These are phyloP conservation scores for Pseudolaguvia tuberculata DNA, from an alignment of 2,113 vertebrate species.

Conservation along the genomic window DNA sequence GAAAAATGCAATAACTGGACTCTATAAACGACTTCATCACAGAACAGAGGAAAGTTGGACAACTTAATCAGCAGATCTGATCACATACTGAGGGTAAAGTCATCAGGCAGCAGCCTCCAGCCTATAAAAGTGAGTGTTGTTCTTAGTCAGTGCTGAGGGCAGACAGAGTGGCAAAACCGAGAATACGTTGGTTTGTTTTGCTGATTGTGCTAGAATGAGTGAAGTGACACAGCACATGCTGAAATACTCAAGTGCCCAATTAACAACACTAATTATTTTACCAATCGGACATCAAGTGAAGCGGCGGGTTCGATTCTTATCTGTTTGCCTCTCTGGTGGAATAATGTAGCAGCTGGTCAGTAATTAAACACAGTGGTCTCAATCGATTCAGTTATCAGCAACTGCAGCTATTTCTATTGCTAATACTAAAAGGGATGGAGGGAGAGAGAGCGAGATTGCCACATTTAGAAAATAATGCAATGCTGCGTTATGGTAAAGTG, in stretches of 20 bases:
- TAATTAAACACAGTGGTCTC: background rate
- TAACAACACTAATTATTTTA: background rate
- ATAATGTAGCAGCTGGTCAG: background rate
- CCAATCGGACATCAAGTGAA: background rate
- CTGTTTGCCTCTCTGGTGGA: background rate
- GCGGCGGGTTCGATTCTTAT: background rate
- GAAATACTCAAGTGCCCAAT: constrained; percentile 38
- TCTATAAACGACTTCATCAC: background rate
- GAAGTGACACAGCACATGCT: background rate
- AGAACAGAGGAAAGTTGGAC: background rate
- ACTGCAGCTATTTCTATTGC: too few relatives aligned
- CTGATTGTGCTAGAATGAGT: too few relatives aligned
- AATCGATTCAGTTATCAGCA: background rate
- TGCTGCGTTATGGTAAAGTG: too few relatives aligned
- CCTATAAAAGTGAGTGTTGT: constrained; percentile 43
- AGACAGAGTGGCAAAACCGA: constrained; percentile 44
- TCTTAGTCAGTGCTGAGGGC: constrained; percentile 35
- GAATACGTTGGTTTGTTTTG: constrained; percentile 22
- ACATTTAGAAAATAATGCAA: too few relatives aligned
- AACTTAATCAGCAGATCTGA: constrained; percentile 28
- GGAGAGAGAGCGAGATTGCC: too few relatives aligned
- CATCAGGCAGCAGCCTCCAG: constrained; percentile 24
- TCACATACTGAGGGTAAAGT: constrained; percentile 1
- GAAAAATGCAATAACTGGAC: background rate
- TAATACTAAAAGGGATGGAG: too few relatives aligned